Percentiles rank a stretch among this genome's conserved stretches.
phyloP scores from a whole-genome alignment of 2,797 vertebrate genomes.

The Tympanoctomys barrerae region DNA sequence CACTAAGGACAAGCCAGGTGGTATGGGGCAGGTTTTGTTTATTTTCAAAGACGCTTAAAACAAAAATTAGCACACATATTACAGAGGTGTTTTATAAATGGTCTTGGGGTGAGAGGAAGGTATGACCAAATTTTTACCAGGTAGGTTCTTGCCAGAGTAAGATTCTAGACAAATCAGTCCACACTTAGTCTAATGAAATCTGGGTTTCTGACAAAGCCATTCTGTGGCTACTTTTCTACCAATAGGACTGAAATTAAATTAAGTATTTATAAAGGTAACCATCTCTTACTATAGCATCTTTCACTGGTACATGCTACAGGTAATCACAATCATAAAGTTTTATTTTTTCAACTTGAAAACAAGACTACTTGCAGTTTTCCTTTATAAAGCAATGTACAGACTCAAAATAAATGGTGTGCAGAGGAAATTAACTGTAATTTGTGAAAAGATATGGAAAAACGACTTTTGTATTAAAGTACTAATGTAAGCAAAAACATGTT shows the following conservation, averaged over 20 bases:
- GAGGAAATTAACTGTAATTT: slow-evolving; percentile 43
- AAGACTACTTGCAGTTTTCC: slow-evolving; percentile 11
- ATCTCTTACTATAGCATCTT: background rate
- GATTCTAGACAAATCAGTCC: slow-evolving; percentile 5
- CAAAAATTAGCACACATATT: slow-evolving; percentile 44
- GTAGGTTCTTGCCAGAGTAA: slow-evolving; percentile 18
- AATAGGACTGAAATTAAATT: slow-evolving; percentile 10
- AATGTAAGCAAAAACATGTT: slow-evolving; percentile 27
- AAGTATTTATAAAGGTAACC: slow-evolving; percentile 51
- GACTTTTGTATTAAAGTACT: slow-evolving; percentile 9
- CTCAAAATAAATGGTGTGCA: slow-evolving; percentile 12
- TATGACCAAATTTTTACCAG: background rate
- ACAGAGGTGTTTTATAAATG: background rate
- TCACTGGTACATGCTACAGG: background rate
- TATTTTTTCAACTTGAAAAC: slow-evolving; percentile 25
- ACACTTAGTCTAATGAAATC: background rate
- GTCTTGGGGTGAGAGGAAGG: slow-evolving; percentile 4
- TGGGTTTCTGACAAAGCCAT: slow-evolving; percentile 31
- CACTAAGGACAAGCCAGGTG: background rate
- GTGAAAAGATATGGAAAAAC: background rate
- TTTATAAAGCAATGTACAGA: slow-evolving; percentile 29
- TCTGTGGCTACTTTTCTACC: slow-evolving; percentile 37
- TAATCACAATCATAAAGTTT: background rate
- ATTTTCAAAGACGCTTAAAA: slow-evolving; percentile 58
- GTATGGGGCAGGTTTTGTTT: background rate